These are phyloP conservation scores for Hoplodrina ambigua DNA, from an alignment of 2,888 invertebrate species.

Conservation along the genomic window DNA sequence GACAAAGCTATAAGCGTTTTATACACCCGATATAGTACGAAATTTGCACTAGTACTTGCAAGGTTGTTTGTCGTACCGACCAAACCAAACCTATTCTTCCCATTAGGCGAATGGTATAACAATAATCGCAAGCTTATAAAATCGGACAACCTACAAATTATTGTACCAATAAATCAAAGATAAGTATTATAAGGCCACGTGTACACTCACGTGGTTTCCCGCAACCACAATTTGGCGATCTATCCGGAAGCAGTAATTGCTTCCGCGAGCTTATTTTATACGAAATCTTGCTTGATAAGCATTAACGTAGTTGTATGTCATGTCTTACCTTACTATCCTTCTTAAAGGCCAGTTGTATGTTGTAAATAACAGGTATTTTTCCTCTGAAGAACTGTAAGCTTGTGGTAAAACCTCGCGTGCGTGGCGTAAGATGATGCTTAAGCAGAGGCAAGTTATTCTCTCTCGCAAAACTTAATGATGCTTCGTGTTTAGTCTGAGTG, in stretches of 20 bases:
- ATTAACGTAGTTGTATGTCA: slow-evolving; percentile 16
- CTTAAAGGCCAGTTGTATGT: slow-evolving; percentile 94
- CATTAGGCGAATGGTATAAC: not conserved
- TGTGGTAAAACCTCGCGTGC: slow-evolving; percentile 98
- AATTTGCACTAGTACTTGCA: not conserved
- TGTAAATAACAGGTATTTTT: slow-evolving; percentile 95
- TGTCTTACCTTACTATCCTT: slow-evolving; percentile 90
- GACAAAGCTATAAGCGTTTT: no score
- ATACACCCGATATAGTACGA: no score
- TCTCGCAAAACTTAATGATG: slow-evolving; percentile 96
- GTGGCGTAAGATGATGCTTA: slow-evolving; percentile 97
- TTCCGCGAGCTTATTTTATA: slow-evolving; percentile 14
- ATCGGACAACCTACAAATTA: not conserved
- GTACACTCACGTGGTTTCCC: slow-evolving; percentile 9
- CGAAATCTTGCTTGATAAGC: not conserved
- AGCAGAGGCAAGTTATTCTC: slow-evolving; percentile 96
- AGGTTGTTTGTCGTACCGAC: not conserved
- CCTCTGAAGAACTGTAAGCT: slow-evolving; percentile 95
- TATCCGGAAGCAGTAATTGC: slow-evolving; percentile 16
- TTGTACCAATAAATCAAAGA: slow-evolving; percentile 15
- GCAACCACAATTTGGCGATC: not conserved
- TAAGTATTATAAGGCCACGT: slow-evolving; percentile 11
- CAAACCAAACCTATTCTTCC: not conserved
- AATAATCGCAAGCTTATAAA: not conserved
- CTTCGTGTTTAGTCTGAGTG: slow-evolving; percentile 96